A percentile compares a stretch with the other conserved stretches of the same genome.
Evolutionary conservation across 1,140 invertebrate genomes (phyloP).

Genomic region (Propsilocerus akamusi): DNA sequence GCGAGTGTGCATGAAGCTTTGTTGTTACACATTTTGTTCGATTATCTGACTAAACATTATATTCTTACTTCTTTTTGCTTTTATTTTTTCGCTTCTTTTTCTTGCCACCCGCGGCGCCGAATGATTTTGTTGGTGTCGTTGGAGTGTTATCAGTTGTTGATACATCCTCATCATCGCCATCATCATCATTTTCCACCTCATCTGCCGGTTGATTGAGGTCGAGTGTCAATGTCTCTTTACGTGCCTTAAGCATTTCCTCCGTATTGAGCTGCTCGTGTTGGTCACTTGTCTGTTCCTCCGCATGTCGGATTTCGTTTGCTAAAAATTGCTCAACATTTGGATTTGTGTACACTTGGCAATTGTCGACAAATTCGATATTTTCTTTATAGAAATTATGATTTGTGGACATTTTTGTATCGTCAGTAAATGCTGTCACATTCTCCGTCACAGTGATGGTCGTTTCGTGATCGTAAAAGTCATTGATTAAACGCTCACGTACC

Average conservation of each 20-base stretch:
- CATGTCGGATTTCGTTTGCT: background rate
- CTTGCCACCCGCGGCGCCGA: background rate
- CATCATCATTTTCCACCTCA: background rate
- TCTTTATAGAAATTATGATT: no score
- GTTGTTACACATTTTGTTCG: no score
- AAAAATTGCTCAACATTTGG: background rate
- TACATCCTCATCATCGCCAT: background rate
- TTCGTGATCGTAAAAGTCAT: background rate
- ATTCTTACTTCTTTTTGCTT: background rate
- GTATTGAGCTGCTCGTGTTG: background rate
- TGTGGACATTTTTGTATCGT: constrained; percentile 11
- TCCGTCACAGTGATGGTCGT: background rate
- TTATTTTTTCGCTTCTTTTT: constrained; percentile 3
- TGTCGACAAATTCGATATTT: background rate
- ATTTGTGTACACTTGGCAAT: background rate
- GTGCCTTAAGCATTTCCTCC: background rate
- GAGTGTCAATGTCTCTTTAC: background rate
- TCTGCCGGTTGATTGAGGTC: background rate
- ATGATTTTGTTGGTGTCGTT: background rate
- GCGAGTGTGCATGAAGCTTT: no score
- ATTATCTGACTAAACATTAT: no score
- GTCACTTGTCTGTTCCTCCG: background rate
- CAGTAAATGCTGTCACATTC: constrained; percentile 8
- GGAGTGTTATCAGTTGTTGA: background rate
- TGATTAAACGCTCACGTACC: background rate